Conservation (phyloP, 2,888 invertebrate genomes). For the Therioaphis trifolii region DNA sequence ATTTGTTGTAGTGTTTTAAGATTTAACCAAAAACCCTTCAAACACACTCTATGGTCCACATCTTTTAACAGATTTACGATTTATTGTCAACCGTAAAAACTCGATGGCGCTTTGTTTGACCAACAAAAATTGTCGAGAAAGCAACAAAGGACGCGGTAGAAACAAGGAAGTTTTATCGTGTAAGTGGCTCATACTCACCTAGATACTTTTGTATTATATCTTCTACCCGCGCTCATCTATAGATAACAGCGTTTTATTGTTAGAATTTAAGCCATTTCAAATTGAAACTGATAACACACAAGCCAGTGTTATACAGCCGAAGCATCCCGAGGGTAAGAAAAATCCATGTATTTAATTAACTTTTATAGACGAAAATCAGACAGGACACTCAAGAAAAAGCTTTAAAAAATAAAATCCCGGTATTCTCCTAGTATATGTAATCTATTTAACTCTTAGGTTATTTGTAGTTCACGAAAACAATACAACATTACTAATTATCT, state of each 20-base stretch:
- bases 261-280: conserved; percentile 40
- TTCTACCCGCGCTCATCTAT: not conserved
- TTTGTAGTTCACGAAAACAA: no score
- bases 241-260: conserved; percentile 52
- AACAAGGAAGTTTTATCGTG: conserved; percentile 24
- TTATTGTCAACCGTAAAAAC: conserved; percentile 30
- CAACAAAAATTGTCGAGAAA: not conserved
- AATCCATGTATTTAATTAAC: conserved; percentile 40
- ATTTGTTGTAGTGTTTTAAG: not conserved
- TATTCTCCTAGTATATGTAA: no score
- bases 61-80: conserved; percentile 40
- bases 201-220: conserved; percentile 1
- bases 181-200: not conserved
- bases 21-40: not conserved
- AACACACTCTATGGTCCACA: not conserved
- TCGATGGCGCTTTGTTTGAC: not conserved
- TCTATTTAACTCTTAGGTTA: no score
- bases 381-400: not conserved
- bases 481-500: no score
- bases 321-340: not conserved
- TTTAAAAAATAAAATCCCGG: not conserved
- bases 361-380: conserved; percentile 41
- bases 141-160: not conserved
- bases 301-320: not conserved
- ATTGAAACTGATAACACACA: conserved; percentile 29